phyloP scores from a whole-genome alignment of 1,140 invertebrate species.

The Zaprionus tsacasi region DNA sequence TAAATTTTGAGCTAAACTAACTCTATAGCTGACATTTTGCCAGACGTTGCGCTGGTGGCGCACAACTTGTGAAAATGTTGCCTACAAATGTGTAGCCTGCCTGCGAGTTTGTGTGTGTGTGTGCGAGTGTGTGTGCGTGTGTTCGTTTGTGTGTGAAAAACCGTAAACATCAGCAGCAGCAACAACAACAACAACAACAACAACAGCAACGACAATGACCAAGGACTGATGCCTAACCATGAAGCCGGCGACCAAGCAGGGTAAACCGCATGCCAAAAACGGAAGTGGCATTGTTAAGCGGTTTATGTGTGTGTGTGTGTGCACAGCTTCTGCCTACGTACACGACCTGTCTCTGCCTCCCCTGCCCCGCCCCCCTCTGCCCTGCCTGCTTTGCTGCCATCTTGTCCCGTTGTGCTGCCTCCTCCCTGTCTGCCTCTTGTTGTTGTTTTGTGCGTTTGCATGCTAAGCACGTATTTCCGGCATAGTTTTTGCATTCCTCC shows the following conservation, averaged over 20 bases:
- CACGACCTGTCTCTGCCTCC: not conserved
- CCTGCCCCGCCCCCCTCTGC: not conserved
- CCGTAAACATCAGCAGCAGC: conserved; percentile 67
- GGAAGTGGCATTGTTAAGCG: conserved; percentile 82
- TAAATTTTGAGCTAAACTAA: conserved; percentile 44
- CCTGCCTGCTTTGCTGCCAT: not conserved
- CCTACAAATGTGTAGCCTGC: conserved; percentile 10
- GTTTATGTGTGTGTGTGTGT: conserved; percentile 59
- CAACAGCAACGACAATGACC: conserved; percentile 47
- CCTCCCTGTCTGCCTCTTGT: conserved; percentile 18
- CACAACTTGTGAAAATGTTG: conserved; percentile 47
- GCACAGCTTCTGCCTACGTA: conserved; percentile 33
- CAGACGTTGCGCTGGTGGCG: conserved; percentile 10
- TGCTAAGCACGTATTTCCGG: conserved; percentile 81
- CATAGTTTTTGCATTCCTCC: conserved; percentile 71
- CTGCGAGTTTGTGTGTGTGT: conserved; percentile 3
- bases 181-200: conserved; percentile 33
- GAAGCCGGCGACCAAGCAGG: conserved; percentile 53
- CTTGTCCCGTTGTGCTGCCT: conserved; percentile 12
- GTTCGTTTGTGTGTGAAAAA: conserved; percentile 48
- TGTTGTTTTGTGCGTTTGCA: conserved; percentile 70
- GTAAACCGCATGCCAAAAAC: conserved; percentile 79
- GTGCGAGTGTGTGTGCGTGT: conserved; percentile 15
- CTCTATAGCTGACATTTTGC: conserved; percentile 37
- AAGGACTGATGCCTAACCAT: conserved; percentile 55